A percentile compares a stretch with the other conserved stretches of the same genome.
Conservation (phyloP, 2,113 vertebrate genomes). For the Empidonax alnorum region DNA sequence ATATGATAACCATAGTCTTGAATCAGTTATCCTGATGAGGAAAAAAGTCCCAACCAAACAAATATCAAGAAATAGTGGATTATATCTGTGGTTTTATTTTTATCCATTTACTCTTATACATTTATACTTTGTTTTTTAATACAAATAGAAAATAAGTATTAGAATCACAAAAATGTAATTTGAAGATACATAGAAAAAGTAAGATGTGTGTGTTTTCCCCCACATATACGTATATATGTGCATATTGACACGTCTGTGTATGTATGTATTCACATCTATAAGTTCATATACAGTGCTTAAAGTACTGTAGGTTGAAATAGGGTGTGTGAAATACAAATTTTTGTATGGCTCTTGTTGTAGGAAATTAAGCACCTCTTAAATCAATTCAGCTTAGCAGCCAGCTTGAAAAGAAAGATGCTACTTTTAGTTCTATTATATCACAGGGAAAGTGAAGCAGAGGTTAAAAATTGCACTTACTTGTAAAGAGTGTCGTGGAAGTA, state of each 20-base stretch:
- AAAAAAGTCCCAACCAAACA: not conserved
- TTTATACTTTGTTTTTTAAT: not conserved
- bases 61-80: not conserved
- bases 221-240: not conserved
- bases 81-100: not conserved
- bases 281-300: not conserved
- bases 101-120: not conserved
- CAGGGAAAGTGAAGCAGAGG: not conserved
- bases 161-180: not conserved
- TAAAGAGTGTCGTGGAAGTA: not conserved
- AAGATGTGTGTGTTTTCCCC: not conserved
- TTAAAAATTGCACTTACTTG: not conserved
- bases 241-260: fast-evolving
- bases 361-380: not conserved
- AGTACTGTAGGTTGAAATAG: not conserved
- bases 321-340: not conserved
- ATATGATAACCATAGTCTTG: not conserved
- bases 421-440: not conserved
- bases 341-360: not conserved
- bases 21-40: not conserved
- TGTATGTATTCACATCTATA: not conserved
- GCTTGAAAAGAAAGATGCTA: not conserved
- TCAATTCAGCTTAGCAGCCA: not conserved
- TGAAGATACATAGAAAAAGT: not conserved
- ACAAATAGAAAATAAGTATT: not conserved